Evolutionary conservation across 2,797 vertebrate species (phyloP), one percentile per base, ranked within the genome.

Genomic region (Scolopax bukidnonensis): DNA sequence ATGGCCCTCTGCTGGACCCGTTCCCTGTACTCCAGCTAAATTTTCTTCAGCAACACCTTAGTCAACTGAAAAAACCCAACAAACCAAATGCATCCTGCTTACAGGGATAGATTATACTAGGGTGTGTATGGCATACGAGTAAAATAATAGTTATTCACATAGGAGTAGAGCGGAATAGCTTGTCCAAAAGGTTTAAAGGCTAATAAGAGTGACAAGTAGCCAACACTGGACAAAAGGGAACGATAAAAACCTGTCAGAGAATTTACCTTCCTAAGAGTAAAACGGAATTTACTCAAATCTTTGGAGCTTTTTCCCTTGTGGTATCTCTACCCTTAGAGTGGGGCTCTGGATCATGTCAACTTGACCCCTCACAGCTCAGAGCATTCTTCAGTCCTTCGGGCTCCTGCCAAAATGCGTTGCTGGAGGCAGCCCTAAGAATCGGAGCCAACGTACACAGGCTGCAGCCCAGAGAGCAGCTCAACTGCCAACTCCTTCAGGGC

Each of bases 401-500:
- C 43, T 94, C 40, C 90, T 97, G 94, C 97, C 97, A 95, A 89
- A 93, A 91, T 6, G 30, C 43, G 30, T 25, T 18, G 89, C 94
- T 92, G 51, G 71, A 96, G 77, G 86, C 70, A 68, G 71, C 82
- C 78, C 10, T 45, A 38, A 77, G 75, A 69, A 89, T 53, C 71
- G 13, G 65, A 76, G 64, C 50, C 93, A 94, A 93, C 8, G 6
- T 7, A 21, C 54, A 59, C 61, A 19, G 2, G 11, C 38, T 20
- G 15, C 38, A 68, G 91, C 77, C 32, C 56, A 65, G 45, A 56
- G 61, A 96, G 63, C 87, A 83, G 32, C 69, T 9, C 21, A 43
- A 32, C 47, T 56, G 68, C 68, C 95, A 94, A 68, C 60, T 87
- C 96, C 97, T 96, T 93, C 67, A 82, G 96, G 97, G 96, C 73